Evolutionary conservation across 37 sponge, comb jelly and placozoan species (phyloP), one percentile per base, ranked within the genome.

Genomic region (Oopsacas minuta): DNA sequence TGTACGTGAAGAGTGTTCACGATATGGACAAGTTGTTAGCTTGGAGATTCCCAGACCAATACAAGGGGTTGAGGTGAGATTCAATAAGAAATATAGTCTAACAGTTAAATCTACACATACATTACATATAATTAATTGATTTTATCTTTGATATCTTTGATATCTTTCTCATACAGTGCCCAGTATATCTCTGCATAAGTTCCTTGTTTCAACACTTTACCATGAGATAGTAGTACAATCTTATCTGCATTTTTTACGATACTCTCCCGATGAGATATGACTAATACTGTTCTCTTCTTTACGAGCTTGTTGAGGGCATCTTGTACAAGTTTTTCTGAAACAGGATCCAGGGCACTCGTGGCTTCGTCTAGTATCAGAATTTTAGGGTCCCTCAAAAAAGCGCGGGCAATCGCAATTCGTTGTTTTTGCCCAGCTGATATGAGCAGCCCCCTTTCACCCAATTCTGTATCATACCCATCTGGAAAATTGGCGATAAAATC

Each of bases 361-460:
- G 96, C 96, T 85, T 95, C 96, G 82, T 95, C 96, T 86, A 95
- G 88, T 36, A 95, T 87, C 36, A 95, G 87, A 28, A 95, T 88
- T 81, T 92, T 92, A 37, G 96, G 96, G 86, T 95, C 82, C 34
- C 91, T 89, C 36, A 95, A 88, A 0, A 95, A 88, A 36, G 96
- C 96, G 23, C 96, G 88, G 39, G 96, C 96, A 36, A 95, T 95
- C 84, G 96, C 96, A 36, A 95, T 88, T 15, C 96, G 81, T 86
- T 95, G 96, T 86, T 95, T 95, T 88, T 95, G 96, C n/a, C 96
- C 96, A 0, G 93, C 96, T 75, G 90, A 90, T 87, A 95, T 42
- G 87, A 92, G 93, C 37, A 90, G 39, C 20, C 96, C 96, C 5
- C 91, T 83, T 53, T 95, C 91, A 36, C 96, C 96, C 0, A 93